A percentile compares a stretch with the other conserved stretches of the same genome.
Evolutionary conservation across 2,113 vertebrate species (phyloP).

Genomic region (Macrotus californicus): DNA sequence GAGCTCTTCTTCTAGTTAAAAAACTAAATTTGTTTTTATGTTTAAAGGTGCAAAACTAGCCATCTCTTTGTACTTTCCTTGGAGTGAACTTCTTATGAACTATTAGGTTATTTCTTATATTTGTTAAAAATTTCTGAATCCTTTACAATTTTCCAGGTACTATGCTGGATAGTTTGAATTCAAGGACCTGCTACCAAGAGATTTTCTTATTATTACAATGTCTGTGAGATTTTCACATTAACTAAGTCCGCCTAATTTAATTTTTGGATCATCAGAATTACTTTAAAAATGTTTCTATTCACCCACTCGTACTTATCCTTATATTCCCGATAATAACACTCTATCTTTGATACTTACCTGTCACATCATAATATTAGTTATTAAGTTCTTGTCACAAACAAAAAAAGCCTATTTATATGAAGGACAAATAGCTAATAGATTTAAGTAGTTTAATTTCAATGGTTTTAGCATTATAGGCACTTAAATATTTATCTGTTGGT

Average conservation of each 20-base stretch:
- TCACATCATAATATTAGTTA: neutral
- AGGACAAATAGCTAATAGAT: neutral
- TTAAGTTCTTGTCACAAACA: conserved; percentile 4
- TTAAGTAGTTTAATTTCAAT: conserved; percentile 12
- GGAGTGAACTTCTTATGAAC: neutral
- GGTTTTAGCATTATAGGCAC: neutral
- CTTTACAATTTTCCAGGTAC: neutral
- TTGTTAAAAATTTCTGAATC: neutral
- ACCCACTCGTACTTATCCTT: neutral
- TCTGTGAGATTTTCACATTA: neutral
- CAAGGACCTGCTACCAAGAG: neutral
- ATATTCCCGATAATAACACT: neutral
- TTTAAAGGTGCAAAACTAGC: neutral
- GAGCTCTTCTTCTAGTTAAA: neutral
- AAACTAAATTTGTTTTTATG: neutral
- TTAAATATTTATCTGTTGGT: neutral
- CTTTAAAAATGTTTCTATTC: neutral
- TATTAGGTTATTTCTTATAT: neutral
- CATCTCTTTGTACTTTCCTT: neutral
- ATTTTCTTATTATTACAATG: neutral
- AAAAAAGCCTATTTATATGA: neutral
- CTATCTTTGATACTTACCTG: neutral
- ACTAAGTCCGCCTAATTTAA: neutral
- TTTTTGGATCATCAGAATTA: neutral
- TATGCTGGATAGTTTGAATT: neutral